These are phyloP conservation scores for Hucho hucho DNA, from an alignment of 2,113 vertebrate genomes.

Conservation along the genomic window DNA sequence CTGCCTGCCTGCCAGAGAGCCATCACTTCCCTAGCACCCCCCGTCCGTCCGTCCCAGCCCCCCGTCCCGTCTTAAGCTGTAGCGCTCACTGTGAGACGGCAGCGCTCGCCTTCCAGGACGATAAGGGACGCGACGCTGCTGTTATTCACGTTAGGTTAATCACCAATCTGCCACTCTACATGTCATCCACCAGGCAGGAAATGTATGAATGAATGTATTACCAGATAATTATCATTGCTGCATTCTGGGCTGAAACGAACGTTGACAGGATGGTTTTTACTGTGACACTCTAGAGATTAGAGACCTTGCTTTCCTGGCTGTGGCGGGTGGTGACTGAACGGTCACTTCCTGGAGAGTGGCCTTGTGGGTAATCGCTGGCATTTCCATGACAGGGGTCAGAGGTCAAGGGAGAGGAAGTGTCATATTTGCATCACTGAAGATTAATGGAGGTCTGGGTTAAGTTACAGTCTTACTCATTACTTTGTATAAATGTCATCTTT, in stretches of 20 bases:
- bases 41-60: too few species aligned
- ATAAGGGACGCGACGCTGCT: constrained; percentile 34
- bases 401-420: not conserved
- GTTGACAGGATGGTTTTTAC: not conserved
- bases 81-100: constrained; percentile 14
- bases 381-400: not conserved
- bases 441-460: not conserved
- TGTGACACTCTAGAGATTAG: not conserved
- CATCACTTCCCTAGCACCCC: not conserved
- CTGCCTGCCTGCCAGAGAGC: not conserved
- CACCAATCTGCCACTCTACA: constrained; percentile 45
- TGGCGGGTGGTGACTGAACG: too few species aligned
- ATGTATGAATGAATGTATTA: constrained; percentile 24
- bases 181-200: constrained; percentile 16
- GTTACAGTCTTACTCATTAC: not conserved
- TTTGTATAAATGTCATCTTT: not conserved
- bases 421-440: constrained; percentile 11
- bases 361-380: too few species aligned
- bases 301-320: not conserved
- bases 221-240: constrained; percentile 6
- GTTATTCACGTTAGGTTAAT: constrained; percentile 44
- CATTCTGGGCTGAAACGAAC: not conserved
- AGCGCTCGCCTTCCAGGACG: constrained; percentile 15
- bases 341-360: too few species aligned
- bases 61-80: not conserved